Evolutionary conservation across 2,113 vertebrate species (phyloP).

Genomic region (Rhinichthys klamathensis): DNA sequence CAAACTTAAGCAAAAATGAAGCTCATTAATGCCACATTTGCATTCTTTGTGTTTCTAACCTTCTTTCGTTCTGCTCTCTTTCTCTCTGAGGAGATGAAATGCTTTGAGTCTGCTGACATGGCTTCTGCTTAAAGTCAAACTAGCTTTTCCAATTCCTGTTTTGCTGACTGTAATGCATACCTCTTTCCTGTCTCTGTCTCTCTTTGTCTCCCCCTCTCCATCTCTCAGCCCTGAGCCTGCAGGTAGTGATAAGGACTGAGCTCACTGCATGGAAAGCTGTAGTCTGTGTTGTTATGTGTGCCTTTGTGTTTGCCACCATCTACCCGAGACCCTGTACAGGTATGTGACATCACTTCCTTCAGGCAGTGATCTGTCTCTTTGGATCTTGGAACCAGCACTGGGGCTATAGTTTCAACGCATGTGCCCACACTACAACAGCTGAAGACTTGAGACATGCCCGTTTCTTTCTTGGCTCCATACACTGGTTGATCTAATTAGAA

Average conservation of each 20-base stretch:
- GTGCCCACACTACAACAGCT: background rate
- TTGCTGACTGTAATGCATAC: conserved; percentile 31
- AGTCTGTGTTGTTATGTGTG: conserved; percentile 48
- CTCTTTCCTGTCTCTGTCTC: background rate
- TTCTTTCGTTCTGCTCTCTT: conserved; percentile 11
- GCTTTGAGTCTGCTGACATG: conserved; percentile 23
- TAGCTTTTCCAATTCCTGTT: conserved; percentile 18
- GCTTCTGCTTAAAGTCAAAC: conserved; percentile 38
- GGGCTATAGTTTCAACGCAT: background rate
- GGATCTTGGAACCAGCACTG: background rate
- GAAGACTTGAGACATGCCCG: background rate
- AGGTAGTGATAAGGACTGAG: conserved; percentile 36
- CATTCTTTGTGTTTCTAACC: conserved; percentile 38
- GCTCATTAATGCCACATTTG: conserved; percentile 11
- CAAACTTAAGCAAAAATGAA: background rate
- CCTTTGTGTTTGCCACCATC: conserved; percentile 57
- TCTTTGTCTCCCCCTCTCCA: background rate
- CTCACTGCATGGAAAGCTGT: conserved; percentile 47
- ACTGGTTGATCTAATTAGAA: background rate
- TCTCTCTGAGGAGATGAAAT: conserved; percentile 18
- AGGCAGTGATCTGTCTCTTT: conserved; percentile 10
- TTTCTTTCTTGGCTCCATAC: background rate
- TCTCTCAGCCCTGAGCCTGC: conserved; percentile 10
- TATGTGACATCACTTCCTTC: conserved; percentile 7
- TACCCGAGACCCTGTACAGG: background rate